Base-by-base conservation (phyloP, 2,888 invertebrate species). In the Eupithecia vulgata region DNA sequence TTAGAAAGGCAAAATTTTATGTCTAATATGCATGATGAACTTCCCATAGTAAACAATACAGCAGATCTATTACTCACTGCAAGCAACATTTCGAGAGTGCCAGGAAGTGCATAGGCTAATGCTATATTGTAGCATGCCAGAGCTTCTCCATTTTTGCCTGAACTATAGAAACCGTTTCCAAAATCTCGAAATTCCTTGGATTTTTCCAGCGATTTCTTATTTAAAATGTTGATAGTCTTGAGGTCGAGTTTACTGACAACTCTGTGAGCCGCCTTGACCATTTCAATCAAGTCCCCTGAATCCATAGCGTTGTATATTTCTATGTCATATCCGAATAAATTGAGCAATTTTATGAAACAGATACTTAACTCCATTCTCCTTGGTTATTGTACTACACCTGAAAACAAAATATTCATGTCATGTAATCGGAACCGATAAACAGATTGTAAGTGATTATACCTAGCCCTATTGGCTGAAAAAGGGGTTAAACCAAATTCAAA, bases 41-140 rank as follows among this genome's bases (percentile, higher is more conserved):
- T 34, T 67, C 64, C 69, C 17, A 74, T 71, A 3, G n/a, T 5
- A 6, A 74, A 66, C 25, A 71, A 13, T 15, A 72, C 70, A 15
- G 72, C 75, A 1, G 77, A 67, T 15, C 70, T 68, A n/a, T 74
- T 74, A 15, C 59, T 15, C 25, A 74, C 75, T 0, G 77, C 75
- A 3, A 74, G 17, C 25, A 40, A n/a, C 8, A 72, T 30, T 71
- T 74, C 72, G 0, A 52, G 0, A 2, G 77, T 65, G 12, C 59
- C 17, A 0, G 62, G 64, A 0, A 72, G 71, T 0, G 74, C 77
- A 3, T 6, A 57, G 5, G 77, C 73, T 1, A 77, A 25, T 4
- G 77, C 75, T 15, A 40, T 70, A 17, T 72, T 75, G 52, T 71
- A 62, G n/a, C 0, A 1, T 4, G 35, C 12, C 15, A 62, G 34